Evolutionary conservation across 2,888 invertebrate genomes (phyloP), one percentile per base, ranked within the genome.

Genomic region (Tinea trinotella): DNA sequence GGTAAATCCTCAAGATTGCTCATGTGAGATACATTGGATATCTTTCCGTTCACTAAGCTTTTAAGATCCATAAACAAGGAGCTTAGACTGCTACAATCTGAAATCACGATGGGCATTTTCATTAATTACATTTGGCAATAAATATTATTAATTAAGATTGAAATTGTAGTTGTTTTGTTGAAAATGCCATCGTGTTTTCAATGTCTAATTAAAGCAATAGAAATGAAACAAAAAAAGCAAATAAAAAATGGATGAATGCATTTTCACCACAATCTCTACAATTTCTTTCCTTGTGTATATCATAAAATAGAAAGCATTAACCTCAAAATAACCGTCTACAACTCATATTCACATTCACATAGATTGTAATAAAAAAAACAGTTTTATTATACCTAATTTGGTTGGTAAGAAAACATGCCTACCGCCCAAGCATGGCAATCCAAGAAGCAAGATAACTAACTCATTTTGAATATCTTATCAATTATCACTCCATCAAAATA

Each of bases 41-140:
- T 72, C 64, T 83, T 85, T 65, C 84, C 83, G 57, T 84, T 84
- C 63, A 83, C 84, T 75, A 85, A 76, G 71, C 81, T 83, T 78
- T 84, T 85, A 67, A 84, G 76, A 68, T 84, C 79, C 71, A 80
- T 75, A 74, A 84, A 83, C 68, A 85, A 76, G 63, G 86, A 76
- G 70, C 71, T 82, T 69, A 84, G 71, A 69, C 80, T 73, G 74
- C 75, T 72, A 59, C 80, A 76, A 85, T 86, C 87, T 87, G 87
- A 85, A 87, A 87, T 71, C 83, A 87, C 82, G 86, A 82, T 83
- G 76, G 87, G 76, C 82, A 84, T 87, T 85, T 83, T 85, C 83
- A 78, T 69, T 75, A 70, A 53, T 17, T 40, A 46, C 36, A 46
- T 15, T 18, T 19, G 15, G 19, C n/a, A n/a, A n/a, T n/a, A n/a